phyloP scores from a whole-genome alignment of 2,797 vertebrate genomes.

The Brachyalestes nurse region DNA sequence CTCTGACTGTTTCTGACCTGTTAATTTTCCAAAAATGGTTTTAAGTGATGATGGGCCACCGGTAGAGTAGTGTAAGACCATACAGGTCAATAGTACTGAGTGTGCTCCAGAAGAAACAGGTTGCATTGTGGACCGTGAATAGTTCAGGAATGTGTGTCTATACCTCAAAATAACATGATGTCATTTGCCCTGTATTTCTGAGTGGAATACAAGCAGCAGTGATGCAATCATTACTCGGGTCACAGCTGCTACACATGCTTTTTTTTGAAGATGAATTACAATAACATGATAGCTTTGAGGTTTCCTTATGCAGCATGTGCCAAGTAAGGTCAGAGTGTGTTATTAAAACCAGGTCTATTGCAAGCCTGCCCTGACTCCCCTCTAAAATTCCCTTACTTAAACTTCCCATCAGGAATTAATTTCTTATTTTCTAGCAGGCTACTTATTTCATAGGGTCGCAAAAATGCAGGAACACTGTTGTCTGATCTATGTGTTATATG shows the following conservation, averaged over 20 bases:
- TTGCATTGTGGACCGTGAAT: constrained; percentile 40
- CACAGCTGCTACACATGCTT: constrained; percentile 32
- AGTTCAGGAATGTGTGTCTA: constrained; percentile 28
- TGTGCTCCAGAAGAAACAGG: constrained; percentile 46
- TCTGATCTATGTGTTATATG: too few relatives aligned
- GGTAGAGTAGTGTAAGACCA: background rate
- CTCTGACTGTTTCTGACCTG: constrained; percentile 36
- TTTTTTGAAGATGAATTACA: constrained; percentile 45
- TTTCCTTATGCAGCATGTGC: constrained; percentile 42
- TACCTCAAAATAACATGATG: constrained; percentile 50
- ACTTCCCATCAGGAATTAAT: background rate
- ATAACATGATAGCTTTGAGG: constrained; percentile 47
- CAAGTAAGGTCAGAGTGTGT: constrained; percentile 28
- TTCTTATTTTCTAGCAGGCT: background rate
- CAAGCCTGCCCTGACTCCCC: constrained; percentile 22
- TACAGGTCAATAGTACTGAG: constrained; percentile 27
- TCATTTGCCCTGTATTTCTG: constrained; percentile 48
- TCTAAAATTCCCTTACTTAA: background rate
- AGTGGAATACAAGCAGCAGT: constrained; percentile 35
- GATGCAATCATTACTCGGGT: constrained; percentile 28
- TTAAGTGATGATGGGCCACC: constrained; percentile 14
- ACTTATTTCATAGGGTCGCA: background rate
- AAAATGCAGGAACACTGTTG: background rate
- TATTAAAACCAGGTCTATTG: constrained; percentile 39
- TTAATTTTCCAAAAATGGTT: constrained; percentile 47